Evolutionary conservation across 2,797 vertebrate genomes (phyloP).

Genomic region (Hoplostethus atlanticus): DNA sequence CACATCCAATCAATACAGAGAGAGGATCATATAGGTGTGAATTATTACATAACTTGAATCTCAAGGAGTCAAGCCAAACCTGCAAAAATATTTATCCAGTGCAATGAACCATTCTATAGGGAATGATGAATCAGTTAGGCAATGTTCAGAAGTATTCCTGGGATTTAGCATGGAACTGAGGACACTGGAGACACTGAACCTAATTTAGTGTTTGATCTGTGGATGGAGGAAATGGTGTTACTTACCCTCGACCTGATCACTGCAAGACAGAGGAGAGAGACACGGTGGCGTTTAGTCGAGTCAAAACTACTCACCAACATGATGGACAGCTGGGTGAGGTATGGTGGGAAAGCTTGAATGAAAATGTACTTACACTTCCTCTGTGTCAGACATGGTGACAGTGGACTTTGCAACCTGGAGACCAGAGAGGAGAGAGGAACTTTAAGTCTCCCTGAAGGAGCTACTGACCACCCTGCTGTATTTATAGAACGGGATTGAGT

Average conservation of each 20-base stretch:
- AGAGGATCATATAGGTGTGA: conserved; percentile 26
- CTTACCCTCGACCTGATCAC: conserved; percentile 94
- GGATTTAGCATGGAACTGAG: conserved; percentile 61
- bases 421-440: conserved; percentile 44
- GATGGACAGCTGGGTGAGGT: too few species aligned
- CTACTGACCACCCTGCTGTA: conserved; percentile 38
- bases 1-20: background rate
- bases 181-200: conserved; percentile 37
- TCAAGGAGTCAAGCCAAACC: conserved; percentile 82
- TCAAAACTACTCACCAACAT: background rate
- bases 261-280: conserved; percentile 73
- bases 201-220: background rate
- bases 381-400: conserved; percentile 94
- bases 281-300: background rate
- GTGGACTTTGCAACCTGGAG: conserved; percentile 85
- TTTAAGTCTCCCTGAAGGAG: conserved; percentile 42
- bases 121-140: conserved; percentile 65
- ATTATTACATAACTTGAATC: conserved; percentile 58
- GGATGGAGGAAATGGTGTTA: conserved; percentile 37
- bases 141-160: conserved; percentile 24
- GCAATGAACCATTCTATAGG: conserved; percentile 42
- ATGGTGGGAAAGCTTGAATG: background rate
- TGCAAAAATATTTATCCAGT: conserved; percentile 59
- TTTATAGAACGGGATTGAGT: conserved; percentile 77
- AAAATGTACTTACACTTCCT: conserved; percentile 91